These are phyloP conservation scores for Callipepla californica DNA, from an alignment of 2,113 vertebrate genomes.

Conservation along the genomic window DNA sequence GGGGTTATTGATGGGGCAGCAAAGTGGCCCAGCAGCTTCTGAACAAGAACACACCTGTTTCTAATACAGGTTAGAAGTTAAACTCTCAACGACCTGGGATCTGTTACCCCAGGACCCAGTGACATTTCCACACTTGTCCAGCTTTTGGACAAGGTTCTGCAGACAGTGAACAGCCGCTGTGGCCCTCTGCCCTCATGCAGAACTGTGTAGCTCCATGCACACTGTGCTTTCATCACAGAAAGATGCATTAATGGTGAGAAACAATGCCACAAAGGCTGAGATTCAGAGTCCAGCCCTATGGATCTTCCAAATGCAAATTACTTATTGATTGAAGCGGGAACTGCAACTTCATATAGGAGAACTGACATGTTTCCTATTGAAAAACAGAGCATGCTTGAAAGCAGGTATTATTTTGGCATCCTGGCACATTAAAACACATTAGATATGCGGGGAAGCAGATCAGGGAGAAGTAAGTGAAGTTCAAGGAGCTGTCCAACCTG, in stretches of 20 bases:
- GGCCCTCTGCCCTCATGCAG: fast-evolving
- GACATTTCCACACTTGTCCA: fast-evolving
- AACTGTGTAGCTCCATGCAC: neutral
- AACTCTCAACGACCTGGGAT: neutral
- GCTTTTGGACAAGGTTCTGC: neutral
- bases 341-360: neutral
- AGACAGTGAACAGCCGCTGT: neutral
- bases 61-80: neutral
- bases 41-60: neutral
- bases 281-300: neutral
- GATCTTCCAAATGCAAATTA: neutral
- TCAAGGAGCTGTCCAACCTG: conserved; percentile 1
- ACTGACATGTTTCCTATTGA: neutral
- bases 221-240: fast-evolving
- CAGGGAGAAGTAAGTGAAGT: neutral
- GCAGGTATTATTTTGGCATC: neutral
- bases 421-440: neutral
- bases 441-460: neutral
- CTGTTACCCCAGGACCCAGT: neutral
- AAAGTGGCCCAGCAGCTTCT: neutral
- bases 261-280: fast-evolving
- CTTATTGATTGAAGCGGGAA: neutral
- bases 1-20: neutral
- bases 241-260: neutral
- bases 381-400: neutral